Conservation (phyloP, 2,888 invertebrate genomes). For the Cybosia mesomella region DNA sequence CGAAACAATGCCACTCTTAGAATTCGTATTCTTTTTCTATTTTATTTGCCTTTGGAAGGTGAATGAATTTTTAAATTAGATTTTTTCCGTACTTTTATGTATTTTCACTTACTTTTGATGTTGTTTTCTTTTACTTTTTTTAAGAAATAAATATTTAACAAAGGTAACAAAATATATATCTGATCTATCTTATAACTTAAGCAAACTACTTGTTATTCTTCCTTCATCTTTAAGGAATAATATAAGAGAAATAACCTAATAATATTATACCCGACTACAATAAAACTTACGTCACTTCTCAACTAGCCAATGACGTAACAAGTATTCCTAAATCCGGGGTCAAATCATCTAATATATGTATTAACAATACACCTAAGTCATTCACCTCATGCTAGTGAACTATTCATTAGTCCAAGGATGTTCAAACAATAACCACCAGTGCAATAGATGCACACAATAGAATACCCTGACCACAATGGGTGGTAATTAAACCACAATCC, state of each 20-base stretch:
- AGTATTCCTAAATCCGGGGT: constrained; percentile 13
- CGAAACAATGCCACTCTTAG: constrained; percentile 61
- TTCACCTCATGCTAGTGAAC: constrained; percentile 39
- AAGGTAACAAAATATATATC: not conserved
- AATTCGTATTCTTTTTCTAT: constrained; percentile 42
- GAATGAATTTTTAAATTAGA: constrained; percentile 25
- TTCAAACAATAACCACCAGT: constrained; percentile 47
- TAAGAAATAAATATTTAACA: not conserved
- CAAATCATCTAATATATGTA: constrained; percentile 14
- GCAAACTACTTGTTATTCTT: not conserved
- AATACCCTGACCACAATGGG: constrained; percentile 76
- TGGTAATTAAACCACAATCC: constrained; percentile 84
- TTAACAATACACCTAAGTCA: constrained; percentile 28
- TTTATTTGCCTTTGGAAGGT: constrained; percentile 16
- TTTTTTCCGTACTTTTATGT: constrained; percentile 12
- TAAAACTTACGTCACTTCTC: constrained; percentile 6
- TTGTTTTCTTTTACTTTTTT: not conserved
- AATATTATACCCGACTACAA: not conserved
- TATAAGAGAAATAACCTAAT: not conserved
- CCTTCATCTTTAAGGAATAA: not conserved
- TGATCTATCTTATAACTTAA: not conserved
- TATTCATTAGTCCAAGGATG: constrained; percentile 40
- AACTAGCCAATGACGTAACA: constrained; percentile 5
- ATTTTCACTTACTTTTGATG: not conserved
- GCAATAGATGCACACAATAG: constrained; percentile 50